phyloP scores from a whole-genome alignment of 2,888 invertebrate species.

The Empis stercorea region DNA sequence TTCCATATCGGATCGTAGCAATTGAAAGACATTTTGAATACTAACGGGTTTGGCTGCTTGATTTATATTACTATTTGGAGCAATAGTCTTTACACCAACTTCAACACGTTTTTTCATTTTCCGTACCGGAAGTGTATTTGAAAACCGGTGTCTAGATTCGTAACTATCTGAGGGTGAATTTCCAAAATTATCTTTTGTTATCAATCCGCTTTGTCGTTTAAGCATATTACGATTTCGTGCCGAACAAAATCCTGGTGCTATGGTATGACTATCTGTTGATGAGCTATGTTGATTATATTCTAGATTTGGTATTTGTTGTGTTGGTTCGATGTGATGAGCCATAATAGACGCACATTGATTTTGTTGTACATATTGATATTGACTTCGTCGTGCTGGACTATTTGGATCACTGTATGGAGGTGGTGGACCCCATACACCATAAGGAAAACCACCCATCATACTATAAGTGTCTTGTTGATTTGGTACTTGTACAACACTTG shows the following conservation, averaged over 20 bases:
- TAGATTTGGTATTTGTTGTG: conserved; percentile 14
- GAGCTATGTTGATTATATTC: conserved; percentile 19
- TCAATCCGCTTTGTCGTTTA: conserved; percentile 28
- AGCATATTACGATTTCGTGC: conserved; percentile 21
- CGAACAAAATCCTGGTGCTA: conserved; percentile 17
- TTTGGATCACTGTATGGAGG: conserved; percentile 79
- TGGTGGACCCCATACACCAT: conserved; percentile 73
- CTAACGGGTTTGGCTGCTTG: conserved; percentile 30
- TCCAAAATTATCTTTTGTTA: conserved; percentile 41
- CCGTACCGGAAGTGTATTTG: conserved; percentile 43
- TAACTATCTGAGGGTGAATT: conserved; percentile 41
- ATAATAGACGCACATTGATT: conserved; percentile 19
- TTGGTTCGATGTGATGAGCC: conserved; percentile 15
- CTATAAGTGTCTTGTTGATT: conserved; percentile 40
- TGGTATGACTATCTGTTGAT: conserved; percentile 18
- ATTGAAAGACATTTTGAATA: conserved; percentile 36
- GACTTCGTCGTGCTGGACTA: conserved; percentile 46
- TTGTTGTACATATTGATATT: conserved; percentile 27
- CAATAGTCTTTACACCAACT: conserved; percentile 36
- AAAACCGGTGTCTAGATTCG: conserved; percentile 34
- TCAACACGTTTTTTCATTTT: conserved; percentile 43
- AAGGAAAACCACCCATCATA: conserved; percentile 42
- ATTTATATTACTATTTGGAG: conserved; percentile 20
- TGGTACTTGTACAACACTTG: conserved; percentile 16
- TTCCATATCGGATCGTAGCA: conserved; percentile 11